A percentile compares a stretch with the other conserved stretches of the same genome.
These are phyloP conservation scores for Cynodonichthys magdalenae DNA, from an alignment of 2,797 vertebrate genomes.

Conservation along the genomic window DNA sequence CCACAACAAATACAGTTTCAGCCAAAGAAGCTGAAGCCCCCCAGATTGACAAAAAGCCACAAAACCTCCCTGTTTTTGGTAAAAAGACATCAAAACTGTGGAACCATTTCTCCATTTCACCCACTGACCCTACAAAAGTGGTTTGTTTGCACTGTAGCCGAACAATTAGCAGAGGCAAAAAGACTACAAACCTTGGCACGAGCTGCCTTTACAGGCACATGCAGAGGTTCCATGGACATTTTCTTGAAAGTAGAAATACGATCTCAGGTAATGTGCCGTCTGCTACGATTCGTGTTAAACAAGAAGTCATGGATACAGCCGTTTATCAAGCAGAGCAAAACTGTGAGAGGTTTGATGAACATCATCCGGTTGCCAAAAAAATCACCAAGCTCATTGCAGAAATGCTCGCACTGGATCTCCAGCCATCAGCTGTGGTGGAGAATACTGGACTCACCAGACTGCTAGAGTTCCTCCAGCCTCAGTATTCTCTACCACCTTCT, in stretches of 20 bases:
- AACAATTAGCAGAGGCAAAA: conserved; percentile 97
- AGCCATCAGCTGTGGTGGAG: conserved; percentile 95
- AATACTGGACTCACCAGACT: conserved; percentile 92
- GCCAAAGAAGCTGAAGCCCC: conserved; percentile 81
- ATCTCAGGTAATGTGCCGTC: conserved; percentile 86
- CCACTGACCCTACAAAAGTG: conserved; percentile 94
- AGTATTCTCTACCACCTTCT: conserved; percentile 91
- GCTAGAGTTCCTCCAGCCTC: conserved; percentile 94
- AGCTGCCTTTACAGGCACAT: conserved; percentile 96
- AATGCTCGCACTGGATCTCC: conserved; percentile 99
- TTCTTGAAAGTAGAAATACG: conserved; percentile 87
- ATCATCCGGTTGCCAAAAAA: conserved; percentile 97
- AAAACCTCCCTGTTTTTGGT: conserved; percentile 85
- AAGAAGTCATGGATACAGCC: conserved; percentile 81
- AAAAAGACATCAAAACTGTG: conserved; percentile 99
- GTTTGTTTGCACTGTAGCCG: conserved; percentile 97
- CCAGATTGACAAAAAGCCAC: conserved; percentile 79
- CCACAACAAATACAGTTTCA: conserved; percentile 83
- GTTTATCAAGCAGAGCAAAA: conserved; percentile 80
- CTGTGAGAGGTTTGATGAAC: conserved; percentile 87
- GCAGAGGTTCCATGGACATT: conserved; percentile 92
- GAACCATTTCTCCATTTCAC: conserved; percentile 97
- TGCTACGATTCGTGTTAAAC: conserved; percentile 79
- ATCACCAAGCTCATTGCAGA: conserved; percentile 96
- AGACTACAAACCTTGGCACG: conserved; percentile 96